Percentiles rank a stretch among this genome's conserved stretches.
Evolutionary conservation across 2,888 invertebrate genomes (phyloP).

Genomic region (Camptogramma bilineatum): DNA sequence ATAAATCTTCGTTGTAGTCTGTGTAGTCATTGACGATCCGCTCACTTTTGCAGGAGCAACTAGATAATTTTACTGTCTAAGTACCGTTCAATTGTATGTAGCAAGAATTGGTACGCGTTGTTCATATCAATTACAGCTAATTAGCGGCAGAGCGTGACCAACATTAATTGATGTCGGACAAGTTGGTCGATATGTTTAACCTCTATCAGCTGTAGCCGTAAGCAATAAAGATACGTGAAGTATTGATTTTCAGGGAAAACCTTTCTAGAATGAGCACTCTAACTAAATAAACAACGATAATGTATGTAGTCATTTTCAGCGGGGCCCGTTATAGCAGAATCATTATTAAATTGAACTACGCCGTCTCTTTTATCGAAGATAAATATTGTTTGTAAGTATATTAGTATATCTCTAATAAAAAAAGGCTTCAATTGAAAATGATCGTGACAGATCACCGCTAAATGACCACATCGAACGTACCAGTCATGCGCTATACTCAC

Average conservation of each 20-base stretch:
- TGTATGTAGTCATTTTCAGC: too few relatives aligned
- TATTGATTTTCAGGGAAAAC: background rate
- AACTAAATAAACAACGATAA: too few relatives aligned
- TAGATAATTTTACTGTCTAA: background rate
- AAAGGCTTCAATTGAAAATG: constrained; percentile 29
- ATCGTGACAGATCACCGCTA: constrained; percentile 5
- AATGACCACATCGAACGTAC: constrained; percentile 23
- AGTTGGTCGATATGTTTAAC: background rate
- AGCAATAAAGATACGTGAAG: background rate
- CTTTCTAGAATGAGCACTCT: background rate
- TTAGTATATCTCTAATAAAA: too few relatives aligned
- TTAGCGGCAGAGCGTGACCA: background rate
- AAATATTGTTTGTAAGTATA: too few relatives aligned
- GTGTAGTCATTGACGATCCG: too few relatives aligned
- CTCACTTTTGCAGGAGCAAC: too few relatives aligned
- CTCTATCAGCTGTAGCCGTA: background rate
- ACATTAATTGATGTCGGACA: constrained; percentile 1
- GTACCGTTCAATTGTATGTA: constrained; percentile 1
- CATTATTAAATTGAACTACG: too few relatives aligned
- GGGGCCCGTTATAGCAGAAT: too few relatives aligned
- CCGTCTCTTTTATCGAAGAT: too few relatives aligned
- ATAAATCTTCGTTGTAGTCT: too few relatives aligned
- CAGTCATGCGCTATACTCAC: constrained; percentile 18
- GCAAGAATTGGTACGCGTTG: constrained; percentile 2
- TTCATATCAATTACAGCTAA: background rate